phyloP scores from a whole-genome alignment of 2,888 invertebrate genomes.

The Platerodrilus igneus region DNA sequence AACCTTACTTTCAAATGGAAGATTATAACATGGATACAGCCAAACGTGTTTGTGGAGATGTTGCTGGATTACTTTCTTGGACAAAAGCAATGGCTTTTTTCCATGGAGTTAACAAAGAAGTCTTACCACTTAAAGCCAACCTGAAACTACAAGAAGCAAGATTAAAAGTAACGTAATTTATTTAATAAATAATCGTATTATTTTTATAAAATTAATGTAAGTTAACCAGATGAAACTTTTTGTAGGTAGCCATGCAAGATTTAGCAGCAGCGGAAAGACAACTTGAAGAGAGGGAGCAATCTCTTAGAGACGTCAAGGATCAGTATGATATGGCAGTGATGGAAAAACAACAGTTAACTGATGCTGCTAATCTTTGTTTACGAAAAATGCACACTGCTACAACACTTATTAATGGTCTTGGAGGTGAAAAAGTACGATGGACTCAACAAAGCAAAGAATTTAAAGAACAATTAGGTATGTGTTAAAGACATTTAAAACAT shows the following conservation, averaged over 20 bases:
- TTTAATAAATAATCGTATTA: no score
- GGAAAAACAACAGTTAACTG: conserved; percentile 86
- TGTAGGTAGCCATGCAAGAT: conserved; percentile 84
- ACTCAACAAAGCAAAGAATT: conserved; percentile 93
- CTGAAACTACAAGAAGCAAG: conserved; percentile 86
- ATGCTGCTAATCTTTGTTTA: conserved; percentile 88
- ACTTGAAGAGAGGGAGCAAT: conserved; percentile 84
- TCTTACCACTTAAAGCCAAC: conserved; percentile 89
- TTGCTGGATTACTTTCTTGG: conserved; percentile 93
- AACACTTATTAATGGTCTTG: conserved; percentile 89
- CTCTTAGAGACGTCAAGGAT: conserved; percentile 82
- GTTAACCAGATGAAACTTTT: no score
- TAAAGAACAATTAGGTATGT: conserved; percentile 69
- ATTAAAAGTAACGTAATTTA: conserved; percentile 69
- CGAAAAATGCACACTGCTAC: conserved; percentile 97
- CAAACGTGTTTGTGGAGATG: conserved; percentile 92
- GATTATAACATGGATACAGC: conserved; percentile 97
- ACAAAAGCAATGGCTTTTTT: conserved; percentile 95
- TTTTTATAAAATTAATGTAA: no score
- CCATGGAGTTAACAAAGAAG: conserved; percentile 94
- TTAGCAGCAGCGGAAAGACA: conserved; percentile 82
- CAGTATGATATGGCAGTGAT: conserved; percentile 90
- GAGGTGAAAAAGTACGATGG: conserved; percentile 88
- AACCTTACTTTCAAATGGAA: conserved; percentile 91
- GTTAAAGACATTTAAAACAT: no score